A percentile compares a stretch with the other conserved stretches of the same genome.
These are phyloP conservation scores for Catostylus mosaicus DNA, from an alignment of 30 jellyfish, hydroid and myxozoan species.

Conservation along the genomic window DNA sequence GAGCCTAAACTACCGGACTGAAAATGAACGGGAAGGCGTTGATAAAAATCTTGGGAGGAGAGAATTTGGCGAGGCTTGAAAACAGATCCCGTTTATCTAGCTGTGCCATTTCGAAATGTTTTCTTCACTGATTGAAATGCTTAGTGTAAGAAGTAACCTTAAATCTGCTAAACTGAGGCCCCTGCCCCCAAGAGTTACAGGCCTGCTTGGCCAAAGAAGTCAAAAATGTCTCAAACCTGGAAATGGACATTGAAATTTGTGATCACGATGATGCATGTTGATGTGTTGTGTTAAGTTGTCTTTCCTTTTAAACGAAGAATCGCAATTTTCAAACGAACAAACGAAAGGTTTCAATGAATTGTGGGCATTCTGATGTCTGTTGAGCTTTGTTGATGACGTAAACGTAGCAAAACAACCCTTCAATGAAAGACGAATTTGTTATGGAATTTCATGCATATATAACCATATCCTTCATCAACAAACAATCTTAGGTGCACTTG, in stretches of 20 bases:
- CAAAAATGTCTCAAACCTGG: slow-evolving; percentile 51
- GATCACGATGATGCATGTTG: slow-evolving; percentile 36
- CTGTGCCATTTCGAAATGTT: no score
- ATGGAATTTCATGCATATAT: no score
- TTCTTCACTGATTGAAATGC: no score
- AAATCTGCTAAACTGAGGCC: no score
- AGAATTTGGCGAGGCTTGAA: no score
- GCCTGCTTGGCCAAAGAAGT: no score
- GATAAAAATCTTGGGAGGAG: neutral
- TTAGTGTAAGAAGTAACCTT: no score
- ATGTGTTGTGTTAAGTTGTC: slow-evolving; percentile 55
- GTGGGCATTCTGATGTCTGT: slow-evolving; percentile 43
- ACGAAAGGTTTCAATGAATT: slow-evolving; percentile 20
- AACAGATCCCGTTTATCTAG: no score
- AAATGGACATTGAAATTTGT: slow-evolving; percentile 34
- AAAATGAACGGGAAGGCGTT: neutral
- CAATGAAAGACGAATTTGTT: neutral
- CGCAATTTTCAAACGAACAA: slow-evolving; percentile 27
- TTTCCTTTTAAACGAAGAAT: slow-evolving; percentile 33
- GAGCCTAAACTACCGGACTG: neutral
- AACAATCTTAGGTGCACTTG: no score
- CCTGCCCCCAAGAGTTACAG: no score
- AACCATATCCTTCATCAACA: no score
- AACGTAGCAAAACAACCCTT: slow-evolving; percentile 57
- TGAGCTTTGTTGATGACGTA: slow-evolving; percentile 45